These are phyloP conservation scores for Catocala fraxini DNA, from an alignment of 2,888 invertebrate species.

Conservation along the genomic window DNA sequence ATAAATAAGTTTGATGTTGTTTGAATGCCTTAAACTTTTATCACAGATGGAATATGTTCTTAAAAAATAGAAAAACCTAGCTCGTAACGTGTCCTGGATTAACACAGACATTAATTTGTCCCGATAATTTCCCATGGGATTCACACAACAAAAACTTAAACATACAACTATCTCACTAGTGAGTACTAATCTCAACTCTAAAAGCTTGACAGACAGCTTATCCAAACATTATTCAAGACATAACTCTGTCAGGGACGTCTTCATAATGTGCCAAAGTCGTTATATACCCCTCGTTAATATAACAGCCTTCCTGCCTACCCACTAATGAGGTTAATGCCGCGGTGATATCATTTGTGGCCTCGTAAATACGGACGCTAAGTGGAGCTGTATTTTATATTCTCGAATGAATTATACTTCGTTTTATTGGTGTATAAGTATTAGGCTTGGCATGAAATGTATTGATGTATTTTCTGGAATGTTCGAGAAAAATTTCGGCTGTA, in stretches of 20 bases:
- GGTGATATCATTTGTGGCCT: constrained; percentile 43
- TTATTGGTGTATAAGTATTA: neutral
- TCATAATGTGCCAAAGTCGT: constrained; percentile 24
- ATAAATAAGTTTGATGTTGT: too few relatives aligned
- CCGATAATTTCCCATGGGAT: too few relatives aligned
- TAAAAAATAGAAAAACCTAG: too few relatives aligned
- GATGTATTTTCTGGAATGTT: neutral
- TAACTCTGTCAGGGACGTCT: constrained; percentile 6
- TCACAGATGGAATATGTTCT: too few relatives aligned
- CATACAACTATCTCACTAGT: too few relatives aligned
- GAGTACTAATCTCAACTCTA: neutral
- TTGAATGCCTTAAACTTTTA: too few relatives aligned
- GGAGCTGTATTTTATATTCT: neutral
- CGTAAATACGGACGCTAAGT: constrained; percentile 37
- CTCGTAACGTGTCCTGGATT: too few relatives aligned
- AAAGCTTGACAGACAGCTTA: neutral
- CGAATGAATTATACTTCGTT: neutral
- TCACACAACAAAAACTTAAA: too few relatives aligned
- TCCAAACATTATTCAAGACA: constrained; percentile 12
- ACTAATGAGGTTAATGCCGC: constrained; percentile 37
- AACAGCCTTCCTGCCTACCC: constrained; percentile 24
- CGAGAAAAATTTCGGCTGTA: too few relatives aligned
- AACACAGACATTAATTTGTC: too few relatives aligned
- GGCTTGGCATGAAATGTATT: neutral
- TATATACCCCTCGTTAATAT: constrained; percentile 22